These are phyloP conservation scores for Syritta pipiens DNA, from an alignment of 2,888 invertebrate species.

Conservation along the genomic window DNA sequence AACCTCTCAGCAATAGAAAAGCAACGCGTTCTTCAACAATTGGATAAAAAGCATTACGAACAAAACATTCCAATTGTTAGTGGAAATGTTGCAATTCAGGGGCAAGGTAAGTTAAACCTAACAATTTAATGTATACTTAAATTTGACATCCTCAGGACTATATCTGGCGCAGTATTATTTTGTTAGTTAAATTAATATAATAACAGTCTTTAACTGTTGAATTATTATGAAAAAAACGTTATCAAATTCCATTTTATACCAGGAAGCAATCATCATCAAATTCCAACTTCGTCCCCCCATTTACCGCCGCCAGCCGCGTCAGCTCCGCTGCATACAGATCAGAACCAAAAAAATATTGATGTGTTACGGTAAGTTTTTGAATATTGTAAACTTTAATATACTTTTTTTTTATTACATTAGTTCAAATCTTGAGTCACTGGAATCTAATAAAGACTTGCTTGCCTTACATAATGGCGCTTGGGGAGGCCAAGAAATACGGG, in stretches of 20 bases:
- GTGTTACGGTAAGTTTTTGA: slow-evolving; percentile 74
- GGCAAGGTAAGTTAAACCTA: slow-evolving; percentile 70
- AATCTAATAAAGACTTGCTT: slow-evolving; percentile 83
- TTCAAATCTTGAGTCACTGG: slow-evolving; percentile 78
- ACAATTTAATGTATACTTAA: background rate
- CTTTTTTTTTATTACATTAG: slow-evolving; percentile 66
- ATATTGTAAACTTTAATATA: background rate
- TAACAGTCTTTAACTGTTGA: no score
- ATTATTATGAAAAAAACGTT: no score
- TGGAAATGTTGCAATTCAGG: slow-evolving; percentile 75
- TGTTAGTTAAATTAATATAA: no score
- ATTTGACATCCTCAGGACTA: no score
- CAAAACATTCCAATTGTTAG: slow-evolving; percentile 74
- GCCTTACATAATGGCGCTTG: slow-evolving; percentile 86
- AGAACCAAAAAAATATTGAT: slow-evolving; percentile 75
- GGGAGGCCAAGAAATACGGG: slow-evolving; percentile 77
- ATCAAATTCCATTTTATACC: background rate
- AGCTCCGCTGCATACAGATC: slow-evolving; percentile 74
- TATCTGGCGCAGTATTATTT: no score
- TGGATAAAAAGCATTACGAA: slow-evolving; percentile 79
- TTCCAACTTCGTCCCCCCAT: slow-evolving; percentile 71
- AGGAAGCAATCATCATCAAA: slow-evolving; percentile 60
- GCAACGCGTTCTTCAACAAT: slow-evolving; percentile 81
- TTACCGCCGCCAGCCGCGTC: slow-evolving; percentile 69
- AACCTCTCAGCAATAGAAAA: slow-evolving; percentile 81